phyloP scores from a whole-genome alignment of 37 sponge, comb jelly and placozoan genomes.

The Lycopodina hypogea region DNA sequence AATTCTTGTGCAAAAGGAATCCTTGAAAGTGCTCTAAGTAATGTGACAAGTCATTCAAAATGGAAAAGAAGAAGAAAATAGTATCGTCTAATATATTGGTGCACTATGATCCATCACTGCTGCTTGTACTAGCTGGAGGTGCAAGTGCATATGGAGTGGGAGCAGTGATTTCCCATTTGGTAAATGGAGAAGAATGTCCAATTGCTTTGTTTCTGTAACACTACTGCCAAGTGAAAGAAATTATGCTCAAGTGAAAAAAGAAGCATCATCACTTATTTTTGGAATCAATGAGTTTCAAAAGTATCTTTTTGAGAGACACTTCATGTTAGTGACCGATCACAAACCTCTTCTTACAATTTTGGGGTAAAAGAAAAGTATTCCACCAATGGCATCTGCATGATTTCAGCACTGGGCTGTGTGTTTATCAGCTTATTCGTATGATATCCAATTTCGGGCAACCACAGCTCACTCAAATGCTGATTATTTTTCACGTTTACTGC shows the following conservation, averaged over 20 bases:
- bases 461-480: constrained; percentile 56
- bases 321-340: constrained; percentile 23
- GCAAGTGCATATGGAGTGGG: constrained; percentile 27
- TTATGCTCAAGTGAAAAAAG: constrained; percentile 30
- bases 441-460: constrained; percentile 45
- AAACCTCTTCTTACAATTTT: constrained; percentile 25
- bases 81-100: neutral
- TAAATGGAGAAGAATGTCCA: constrained; percentile 12
- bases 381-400: constrained; percentile 7
- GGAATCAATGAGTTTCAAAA: constrained; percentile 10
- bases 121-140: constrained; percentile 6
- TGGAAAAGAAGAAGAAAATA: constrained; percentile 6
- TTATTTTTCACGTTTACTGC: constrained; percentile 44
- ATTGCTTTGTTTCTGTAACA: constrained; percentile 15
- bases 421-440: constrained; percentile 36
- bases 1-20: neutral
- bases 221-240: neutral
- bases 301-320: constrained; percentile 16
- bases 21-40: constrained; percentile 21
- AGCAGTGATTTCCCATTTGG: constrained; percentile 16
- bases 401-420: constrained; percentile 23
- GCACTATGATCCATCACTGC: constrained; percentile 30
- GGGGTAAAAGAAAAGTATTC: constrained; percentile 5
- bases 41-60: neutral
- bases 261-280: constrained; percentile 8